Percentiles rank a stretch among this genome's conserved stretches.
phyloP scores from a whole-genome alignment of 2,113 vertebrate genomes.

The Caloenas nicobarica region DNA sequence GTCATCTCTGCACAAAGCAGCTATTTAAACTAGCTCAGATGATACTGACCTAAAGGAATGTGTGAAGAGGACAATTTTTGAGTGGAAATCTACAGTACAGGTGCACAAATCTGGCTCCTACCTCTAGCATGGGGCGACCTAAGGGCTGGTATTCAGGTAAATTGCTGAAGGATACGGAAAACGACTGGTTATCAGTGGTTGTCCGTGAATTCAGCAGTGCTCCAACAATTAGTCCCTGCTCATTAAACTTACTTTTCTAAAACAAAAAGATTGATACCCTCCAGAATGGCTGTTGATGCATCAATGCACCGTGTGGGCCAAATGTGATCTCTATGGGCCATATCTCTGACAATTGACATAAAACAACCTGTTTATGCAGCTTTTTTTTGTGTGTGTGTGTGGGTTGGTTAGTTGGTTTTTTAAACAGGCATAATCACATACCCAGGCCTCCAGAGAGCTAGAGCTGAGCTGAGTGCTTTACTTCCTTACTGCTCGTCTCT shows the following conservation, averaged over 20 bases:
- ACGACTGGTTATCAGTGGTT: not conserved
- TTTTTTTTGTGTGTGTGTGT: too few species aligned
- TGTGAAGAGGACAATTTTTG: not conserved
- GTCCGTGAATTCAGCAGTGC: not conserved
- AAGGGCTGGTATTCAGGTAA: not conserved
- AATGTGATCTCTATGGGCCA: not conserved
- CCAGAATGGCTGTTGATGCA: not conserved
- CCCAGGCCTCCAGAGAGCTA: not conserved
- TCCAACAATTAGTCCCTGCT: not conserved
- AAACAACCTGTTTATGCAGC: not conserved
- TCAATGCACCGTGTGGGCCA: accelerated
- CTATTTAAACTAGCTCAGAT: not conserved
- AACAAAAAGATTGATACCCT: not conserved
- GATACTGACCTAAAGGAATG: not conserved
- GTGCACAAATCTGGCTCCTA: not conserved
- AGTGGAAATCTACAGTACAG: not conserved
- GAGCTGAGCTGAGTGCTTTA: not conserved
- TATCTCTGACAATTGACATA: not conserved
- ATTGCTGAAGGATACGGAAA: not conserved
- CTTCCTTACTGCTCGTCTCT: not conserved
- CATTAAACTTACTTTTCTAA: not conserved
- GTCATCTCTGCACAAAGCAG: not conserved
- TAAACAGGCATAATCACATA: not conserved
- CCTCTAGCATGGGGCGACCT: not conserved
- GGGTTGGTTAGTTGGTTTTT: too few species aligned